A percentile compares a stretch with the other conserved stretches of the same genome.
Evolutionary conservation across 30 jellyfish, hydroid and myxozoan species (phyloP).

Genomic region (Rhopilema esculentum): DNA sequence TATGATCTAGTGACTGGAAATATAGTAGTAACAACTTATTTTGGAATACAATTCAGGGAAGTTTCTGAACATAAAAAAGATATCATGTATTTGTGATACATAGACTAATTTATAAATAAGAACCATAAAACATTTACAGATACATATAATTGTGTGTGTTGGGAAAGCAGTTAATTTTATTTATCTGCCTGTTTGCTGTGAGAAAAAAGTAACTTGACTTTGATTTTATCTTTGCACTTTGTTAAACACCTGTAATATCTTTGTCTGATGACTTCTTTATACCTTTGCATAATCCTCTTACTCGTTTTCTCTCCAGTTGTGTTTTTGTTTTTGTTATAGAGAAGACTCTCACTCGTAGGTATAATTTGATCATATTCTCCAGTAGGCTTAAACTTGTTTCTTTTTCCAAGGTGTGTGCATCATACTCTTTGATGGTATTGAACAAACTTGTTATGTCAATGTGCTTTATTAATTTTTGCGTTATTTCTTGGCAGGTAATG

Average conservation of each 20-base stretch:
- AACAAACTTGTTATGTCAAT: constrained; percentile 7
- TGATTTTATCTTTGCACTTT: not conserved
- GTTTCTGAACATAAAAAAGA: constrained; percentile 5
- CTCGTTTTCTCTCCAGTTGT: not conserved
- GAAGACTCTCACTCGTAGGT: not conserved
- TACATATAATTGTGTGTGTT: not conserved
- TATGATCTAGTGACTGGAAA: not conserved
- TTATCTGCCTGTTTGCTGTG: not conserved
- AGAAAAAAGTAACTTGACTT: constrained; percentile 1
- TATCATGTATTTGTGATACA: not conserved
- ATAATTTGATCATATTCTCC: constrained; percentile 5
- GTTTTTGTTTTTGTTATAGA: constrained; percentile 1
- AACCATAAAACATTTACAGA: not conserved
- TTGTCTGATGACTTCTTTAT: not conserved
- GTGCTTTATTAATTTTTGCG: not conserved
- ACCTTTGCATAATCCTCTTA: not conserved
- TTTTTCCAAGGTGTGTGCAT: constrained; percentile 9
- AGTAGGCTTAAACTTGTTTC: constrained; percentile 9
- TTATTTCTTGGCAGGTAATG: constrained; percentile 6
- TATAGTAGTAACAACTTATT: not conserved
- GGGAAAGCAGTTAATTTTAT: not conserved
- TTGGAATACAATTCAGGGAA: constrained; percentile 22
- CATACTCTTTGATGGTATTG: constrained; percentile 2
- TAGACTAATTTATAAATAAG: not conserved
- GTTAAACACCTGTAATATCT: not conserved